Evolutionary conservation across 2,888 invertebrate species (phyloP).

Genomic region (Agrotis segetum): DNA sequence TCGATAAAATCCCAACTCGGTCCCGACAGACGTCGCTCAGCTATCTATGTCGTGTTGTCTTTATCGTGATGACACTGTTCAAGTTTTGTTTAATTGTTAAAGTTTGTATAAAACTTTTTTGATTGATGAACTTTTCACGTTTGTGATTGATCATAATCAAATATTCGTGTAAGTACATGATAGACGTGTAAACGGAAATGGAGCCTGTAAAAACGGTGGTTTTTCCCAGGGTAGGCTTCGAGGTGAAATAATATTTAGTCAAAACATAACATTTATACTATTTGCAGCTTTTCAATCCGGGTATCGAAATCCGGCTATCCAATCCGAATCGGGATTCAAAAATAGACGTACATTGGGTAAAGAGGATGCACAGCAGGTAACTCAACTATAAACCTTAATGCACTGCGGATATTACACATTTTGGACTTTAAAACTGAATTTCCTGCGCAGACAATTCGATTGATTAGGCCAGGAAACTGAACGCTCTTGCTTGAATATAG

Average conservation of each 20-base stretch:
- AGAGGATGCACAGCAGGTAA: neutral
- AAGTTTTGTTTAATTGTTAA: constrained; percentile 30
- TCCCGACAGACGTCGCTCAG: neutral
- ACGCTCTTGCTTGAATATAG: constrained; percentile 1
- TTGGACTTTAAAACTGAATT: constrained; percentile 54
- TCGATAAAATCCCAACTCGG: constrained; percentile 2
- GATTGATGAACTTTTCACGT: constrained; percentile 10
- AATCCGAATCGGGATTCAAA: too few species aligned
- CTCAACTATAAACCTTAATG: constrained; percentile 5
- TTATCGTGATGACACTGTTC: constrained; percentile 3
- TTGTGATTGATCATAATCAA: neutral
- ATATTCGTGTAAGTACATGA: neutral
- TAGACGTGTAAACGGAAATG: too few species aligned
- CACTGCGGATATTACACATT: constrained; percentile 58
- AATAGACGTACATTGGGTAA: neutral
- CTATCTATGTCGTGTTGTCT: constrained; percentile 3
- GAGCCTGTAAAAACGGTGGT: too few species aligned
- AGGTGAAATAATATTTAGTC: too few species aligned
- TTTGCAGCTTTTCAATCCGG: too few species aligned
- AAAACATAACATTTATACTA: too few species aligned
- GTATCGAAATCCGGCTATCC: too few species aligned
- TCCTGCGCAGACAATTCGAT: constrained; percentile 66
- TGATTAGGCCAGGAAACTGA: constrained; percentile 36
- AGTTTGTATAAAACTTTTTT: constrained; percentile 12
- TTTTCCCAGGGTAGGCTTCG: too few species aligned